A percentile compares a stretch with the other conserved stretches of the same genome.
Evolutionary conservation across 2,888 invertebrate species (phyloP).

Genomic region (Micoletzkya japonica): DNA sequence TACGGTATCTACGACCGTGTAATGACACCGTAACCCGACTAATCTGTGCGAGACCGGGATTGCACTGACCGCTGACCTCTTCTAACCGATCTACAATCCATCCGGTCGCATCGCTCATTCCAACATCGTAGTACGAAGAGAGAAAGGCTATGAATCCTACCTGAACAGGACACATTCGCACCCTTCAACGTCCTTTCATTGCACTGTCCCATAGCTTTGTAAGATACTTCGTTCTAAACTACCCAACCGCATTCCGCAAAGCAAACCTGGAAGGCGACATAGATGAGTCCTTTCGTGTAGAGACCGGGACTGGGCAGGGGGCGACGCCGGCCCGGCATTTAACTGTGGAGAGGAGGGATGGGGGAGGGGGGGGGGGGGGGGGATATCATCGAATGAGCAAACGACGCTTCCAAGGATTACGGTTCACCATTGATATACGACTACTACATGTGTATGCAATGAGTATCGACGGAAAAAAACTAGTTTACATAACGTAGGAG

Average conservation of each 20-base stretch:
- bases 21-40: too few relatives aligned
- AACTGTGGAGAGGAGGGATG: background rate
- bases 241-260: too few relatives aligned
- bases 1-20: too few relatives aligned
- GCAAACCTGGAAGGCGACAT: slow-evolving; percentile 33
- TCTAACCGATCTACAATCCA: slow-evolving; percentile 41
- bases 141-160: slow-evolving; percentile 50
- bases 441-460: too few relatives aligned
- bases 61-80: slow-evolving; percentile 47
- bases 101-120: slow-evolving; percentile 38
- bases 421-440: too few relatives aligned
- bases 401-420: too few relatives aligned
- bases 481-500: background rate
- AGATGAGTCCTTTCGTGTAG: slow-evolving; percentile 33
- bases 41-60: background rate
- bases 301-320: slow-evolving; percentile 17
- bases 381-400: background rate
- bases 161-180: too few relatives aligned
- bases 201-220: too few relatives aligned
- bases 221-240: too few relatives aligned
- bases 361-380: background rate
- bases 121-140: slow-evolving; percentile 49
- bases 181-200: too few relatives aligned
- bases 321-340: background rate
- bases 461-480: too few relatives aligned